A percentile compares a stretch with the other conserved stretches of the same genome.
phyloP scores from a whole-genome alignment of 2,888 invertebrate species.

The Zygothrica quintamaculata region DNA sequence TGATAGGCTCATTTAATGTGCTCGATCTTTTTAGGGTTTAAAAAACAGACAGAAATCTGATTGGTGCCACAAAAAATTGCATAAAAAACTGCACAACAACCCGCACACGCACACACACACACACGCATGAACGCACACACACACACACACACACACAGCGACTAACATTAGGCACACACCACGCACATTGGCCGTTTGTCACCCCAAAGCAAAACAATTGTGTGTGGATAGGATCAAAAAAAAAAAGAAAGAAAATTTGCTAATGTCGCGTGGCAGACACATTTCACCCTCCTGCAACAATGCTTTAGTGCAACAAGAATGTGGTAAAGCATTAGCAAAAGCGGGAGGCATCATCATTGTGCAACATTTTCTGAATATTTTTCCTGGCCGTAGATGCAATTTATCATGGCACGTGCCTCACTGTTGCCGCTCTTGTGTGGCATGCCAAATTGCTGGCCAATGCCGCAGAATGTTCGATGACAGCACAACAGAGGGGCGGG shows the following conservation, averaged over 20 bases:
- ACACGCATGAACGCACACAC: slow-evolving; percentile 12
- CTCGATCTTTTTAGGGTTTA: slow-evolving; percentile 33
- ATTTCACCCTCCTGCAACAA: slow-evolving; percentile 35
- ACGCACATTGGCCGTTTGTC: slow-evolving; percentile 17
- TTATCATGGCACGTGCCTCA: slow-evolving; percentile 54
- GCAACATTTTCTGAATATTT: slow-evolving; percentile 47
- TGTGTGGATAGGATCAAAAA: no score
- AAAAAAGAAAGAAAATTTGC: slow-evolving; percentile 46
- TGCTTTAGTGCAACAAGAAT: slow-evolving; percentile 5
- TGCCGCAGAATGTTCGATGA: slow-evolving; percentile 48
- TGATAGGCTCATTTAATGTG: slow-evolving; percentile 36
- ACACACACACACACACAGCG: no score
- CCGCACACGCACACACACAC: slow-evolving; percentile 23
- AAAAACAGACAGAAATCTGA: slow-evolving; percentile 56
- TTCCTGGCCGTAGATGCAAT: slow-evolving; percentile 34
- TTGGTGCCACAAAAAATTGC: slow-evolving; percentile 52
- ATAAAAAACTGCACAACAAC: slow-evolving; percentile 68
- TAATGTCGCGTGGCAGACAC: slow-evolving; percentile 49
- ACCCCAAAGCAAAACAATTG: slow-evolving; percentile 34
- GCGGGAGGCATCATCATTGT: slow-evolving; percentile 19
- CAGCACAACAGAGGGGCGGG: slow-evolving; percentile 38
- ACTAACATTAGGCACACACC: not conserved
- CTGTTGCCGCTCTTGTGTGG: slow-evolving; percentile 14
- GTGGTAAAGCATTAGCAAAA: not conserved
- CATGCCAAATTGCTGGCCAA: slow-evolving; percentile 58